Percentiles rank a stretch among this genome's conserved stretches.
phyloP scores from a whole-genome alignment of 2,888 invertebrate genomes.

The Amphipoea oculea region DNA sequence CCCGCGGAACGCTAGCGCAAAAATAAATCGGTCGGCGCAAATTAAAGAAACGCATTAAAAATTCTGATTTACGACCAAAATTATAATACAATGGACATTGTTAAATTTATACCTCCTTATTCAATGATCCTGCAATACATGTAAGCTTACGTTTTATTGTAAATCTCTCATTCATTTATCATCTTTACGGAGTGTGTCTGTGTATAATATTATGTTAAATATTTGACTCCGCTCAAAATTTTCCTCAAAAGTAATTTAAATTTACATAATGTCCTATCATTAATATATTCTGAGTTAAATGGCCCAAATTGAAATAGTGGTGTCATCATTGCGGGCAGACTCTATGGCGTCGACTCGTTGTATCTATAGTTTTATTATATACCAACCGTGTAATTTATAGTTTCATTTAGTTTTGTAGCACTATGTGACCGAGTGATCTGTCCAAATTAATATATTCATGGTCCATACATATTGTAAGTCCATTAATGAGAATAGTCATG shows the following conservation, averaged over 20 bases:
- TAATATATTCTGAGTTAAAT: constrained; percentile 75
- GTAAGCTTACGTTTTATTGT: constrained; percentile 74
- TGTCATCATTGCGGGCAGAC: constrained; percentile 78
- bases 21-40: constrained; percentile 79
- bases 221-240: constrained; percentile 63
- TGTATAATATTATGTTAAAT: constrained; percentile 66
- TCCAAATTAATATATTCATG: constrained; percentile 71
- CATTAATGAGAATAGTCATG: constrained; percentile 61
- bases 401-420: constrained; percentile 70
- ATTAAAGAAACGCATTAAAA: constrained; percentile 82
- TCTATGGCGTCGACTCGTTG: constrained; percentile 75
- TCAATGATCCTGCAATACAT: constrained; percentile 76
- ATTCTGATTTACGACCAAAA: constrained; percentile 83
- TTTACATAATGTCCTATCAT: constrained; percentile 75
- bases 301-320: constrained; percentile 74
- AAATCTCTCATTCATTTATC: constrained; percentile 69
- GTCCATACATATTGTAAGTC: constrained; percentile 63
- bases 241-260: constrained; percentile 65
- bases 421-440: constrained; percentile 66
- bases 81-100: constrained; percentile 84
- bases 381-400: constrained; percentile 70
- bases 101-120: constrained; percentile 79
- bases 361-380: constrained; percentile 66
- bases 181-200: constrained; percentile 64
- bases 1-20: constrained; percentile 73